These are phyloP conservation scores for Chrysina gloriosa DNA, from an alignment of 2,888 invertebrate species.

Conservation along the genomic window DNA sequence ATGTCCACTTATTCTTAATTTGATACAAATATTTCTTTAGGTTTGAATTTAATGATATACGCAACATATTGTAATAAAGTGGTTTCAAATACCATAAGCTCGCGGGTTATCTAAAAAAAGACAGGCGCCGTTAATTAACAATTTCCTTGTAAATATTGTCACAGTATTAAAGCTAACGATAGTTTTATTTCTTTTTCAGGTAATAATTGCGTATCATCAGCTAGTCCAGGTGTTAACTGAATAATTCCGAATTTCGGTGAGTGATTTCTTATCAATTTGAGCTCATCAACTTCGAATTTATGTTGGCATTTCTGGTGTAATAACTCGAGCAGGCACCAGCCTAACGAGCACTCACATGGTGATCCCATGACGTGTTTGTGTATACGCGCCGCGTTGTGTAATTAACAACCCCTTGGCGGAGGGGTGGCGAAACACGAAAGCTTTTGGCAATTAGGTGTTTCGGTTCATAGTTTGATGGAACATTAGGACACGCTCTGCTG, in stretches of 20 bases:
- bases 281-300: constrained; percentile 25
- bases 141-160: background rate
- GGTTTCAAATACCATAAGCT: too few species aligned
- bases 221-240: constrained; percentile 18
- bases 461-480: constrained; percentile 59
- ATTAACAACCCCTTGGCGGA: constrained; percentile 59
- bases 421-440: constrained; percentile 60
- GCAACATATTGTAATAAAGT: too few species aligned
- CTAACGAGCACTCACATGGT: constrained; percentile 19
- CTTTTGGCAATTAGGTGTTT: constrained; percentile 64
- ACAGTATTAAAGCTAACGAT: background rate
- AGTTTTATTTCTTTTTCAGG: constrained; percentile 13
- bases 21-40: too few species aligned
- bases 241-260: constrained; percentile 25
- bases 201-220: constrained; percentile 9
- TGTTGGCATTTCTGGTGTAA: constrained; percentile 11
- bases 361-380: constrained; percentile 32
- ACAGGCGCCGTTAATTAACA: too few species aligned
- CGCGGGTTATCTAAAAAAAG: too few species aligned
- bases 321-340: constrained; percentile 11
- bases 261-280: constrained; percentile 25
- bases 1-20: too few species aligned
- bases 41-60: too few species aligned
- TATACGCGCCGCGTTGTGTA: constrained; percentile 47
- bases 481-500: constrained; percentile 57